phyloP scores from a whole-genome alignment of 2,888 invertebrate species.

The Norana najaformis region DNA sequence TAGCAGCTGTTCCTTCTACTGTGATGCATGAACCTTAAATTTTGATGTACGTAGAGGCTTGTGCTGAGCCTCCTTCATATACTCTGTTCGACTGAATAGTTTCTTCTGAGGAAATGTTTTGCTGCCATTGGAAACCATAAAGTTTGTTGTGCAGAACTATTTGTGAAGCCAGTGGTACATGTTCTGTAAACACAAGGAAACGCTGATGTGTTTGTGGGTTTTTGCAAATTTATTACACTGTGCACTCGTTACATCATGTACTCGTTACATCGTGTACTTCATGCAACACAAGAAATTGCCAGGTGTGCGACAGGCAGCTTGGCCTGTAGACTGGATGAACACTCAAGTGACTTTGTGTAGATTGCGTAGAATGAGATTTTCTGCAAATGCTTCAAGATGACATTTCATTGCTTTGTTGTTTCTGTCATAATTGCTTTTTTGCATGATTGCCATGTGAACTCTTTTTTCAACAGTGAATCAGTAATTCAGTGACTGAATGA shows the following conservation, averaged over 20 bases:
- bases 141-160: not conserved
- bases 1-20: not conserved
- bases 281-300: not conserved
- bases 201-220: not conserved
- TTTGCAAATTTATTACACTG: not conserved
- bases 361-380: not conserved
- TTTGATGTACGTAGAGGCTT: not conserved
- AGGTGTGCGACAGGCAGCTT: not conserved
- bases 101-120: conserved; percentile 6
- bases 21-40: not conserved
- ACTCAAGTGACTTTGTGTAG: not conserved
- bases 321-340: not conserved
- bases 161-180: not conserved
- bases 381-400: not conserved
- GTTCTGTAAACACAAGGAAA: not conserved
- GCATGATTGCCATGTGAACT: conserved; percentile 13
- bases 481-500: not conserved
- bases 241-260: not conserved
- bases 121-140: not conserved
- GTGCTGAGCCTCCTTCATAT: not conserved
- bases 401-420: not conserved
- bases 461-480: not conserved
- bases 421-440: not conserved
- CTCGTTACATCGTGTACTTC: not conserved
- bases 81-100: not conserved